A percentile compares a stretch with the other conserved stretches of the same genome.
phyloP scores from a whole-genome alignment of 2,797 vertebrate species.

The Dromococcyx pavoninus region DNA sequence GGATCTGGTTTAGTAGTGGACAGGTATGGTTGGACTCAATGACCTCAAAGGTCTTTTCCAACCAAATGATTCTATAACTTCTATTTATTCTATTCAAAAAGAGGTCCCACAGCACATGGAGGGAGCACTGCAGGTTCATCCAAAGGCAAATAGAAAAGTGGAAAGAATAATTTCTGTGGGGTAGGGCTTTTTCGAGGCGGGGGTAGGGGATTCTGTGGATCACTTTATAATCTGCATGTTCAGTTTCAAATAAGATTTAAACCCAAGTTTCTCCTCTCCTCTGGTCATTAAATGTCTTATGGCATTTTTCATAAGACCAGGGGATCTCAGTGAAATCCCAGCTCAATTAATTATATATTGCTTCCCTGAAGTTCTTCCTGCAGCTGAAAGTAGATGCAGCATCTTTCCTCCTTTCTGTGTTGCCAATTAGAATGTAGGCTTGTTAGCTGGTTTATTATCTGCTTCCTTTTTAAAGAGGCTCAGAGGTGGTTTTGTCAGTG shows the following conservation, averaged over 20 bases:
- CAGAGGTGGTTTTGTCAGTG: conserved; percentile 47
- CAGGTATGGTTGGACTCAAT: no score
- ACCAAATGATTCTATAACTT: background rate
- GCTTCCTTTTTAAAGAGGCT: conserved; percentile 41
- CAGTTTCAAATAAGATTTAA: conserved; percentile 26
- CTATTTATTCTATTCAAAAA: background rate
- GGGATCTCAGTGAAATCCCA: conserved; percentile 54
- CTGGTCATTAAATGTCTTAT: conserved; percentile 46
- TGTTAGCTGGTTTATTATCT: conserved; percentile 57
- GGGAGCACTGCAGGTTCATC: background rate
- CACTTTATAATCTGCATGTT: background rate
- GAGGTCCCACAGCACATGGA: background rate
- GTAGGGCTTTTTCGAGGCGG: background rate
- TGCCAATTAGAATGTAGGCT: conserved; percentile 49
- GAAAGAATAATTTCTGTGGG: background rate
- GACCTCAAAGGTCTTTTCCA: no score
- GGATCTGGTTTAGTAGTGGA: no score
- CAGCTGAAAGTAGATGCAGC: background rate
- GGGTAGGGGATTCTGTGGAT: background rate
- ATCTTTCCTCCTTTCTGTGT: background rate
- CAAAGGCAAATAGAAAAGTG: background rate
- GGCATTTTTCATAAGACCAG: conserved; percentile 23
- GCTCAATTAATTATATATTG: conserved; percentile 28
- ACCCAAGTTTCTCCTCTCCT: conserved; percentile 6
- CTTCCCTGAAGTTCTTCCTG: conserved; percentile 18